phyloP scores from a whole-genome alignment of 2,888 invertebrate genomes.

The Sylvicola cinctus region DNA sequence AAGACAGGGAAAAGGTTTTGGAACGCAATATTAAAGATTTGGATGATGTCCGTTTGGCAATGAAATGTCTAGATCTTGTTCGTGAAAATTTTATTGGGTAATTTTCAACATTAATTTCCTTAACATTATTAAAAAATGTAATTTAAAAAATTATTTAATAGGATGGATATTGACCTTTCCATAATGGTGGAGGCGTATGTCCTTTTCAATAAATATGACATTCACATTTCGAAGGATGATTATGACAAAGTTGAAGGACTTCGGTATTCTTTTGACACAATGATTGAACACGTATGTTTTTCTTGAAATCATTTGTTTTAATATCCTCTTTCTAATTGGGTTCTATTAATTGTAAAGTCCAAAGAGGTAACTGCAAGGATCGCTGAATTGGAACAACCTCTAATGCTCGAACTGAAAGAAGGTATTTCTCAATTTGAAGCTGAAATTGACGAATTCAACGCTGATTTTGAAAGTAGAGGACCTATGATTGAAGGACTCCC shows the following conservation, averaged over 20 bases:
- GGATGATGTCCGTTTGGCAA: slow-evolving; percentile 58
- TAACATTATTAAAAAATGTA: neutral
- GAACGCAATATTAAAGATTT: slow-evolving; percentile 50
- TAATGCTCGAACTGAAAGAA: slow-evolving; percentile 47
- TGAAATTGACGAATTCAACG: slow-evolving; percentile 47
- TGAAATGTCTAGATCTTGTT: slow-evolving; percentile 55
- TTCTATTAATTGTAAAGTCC: slow-evolving; percentile 13
- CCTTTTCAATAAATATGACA: slow-evolving; percentile 41
- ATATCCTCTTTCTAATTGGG: slow-evolving; percentile 2
- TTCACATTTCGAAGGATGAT: slow-evolving; percentile 55
- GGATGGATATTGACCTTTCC: slow-evolving; percentile 54
- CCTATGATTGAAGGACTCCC: slow-evolving; percentile 69
- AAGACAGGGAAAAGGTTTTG: slow-evolving; percentile 48
- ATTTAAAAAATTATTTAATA: slow-evolving; percentile 8
- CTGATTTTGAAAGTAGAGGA: slow-evolving; percentile 52
- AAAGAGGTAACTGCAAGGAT: slow-evolving; percentile 16
- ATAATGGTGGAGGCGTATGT: slow-evolving; percentile 63
- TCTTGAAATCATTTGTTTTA: neutral
- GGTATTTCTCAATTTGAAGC: slow-evolving; percentile 43
- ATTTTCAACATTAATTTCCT: slow-evolving; percentile 2
- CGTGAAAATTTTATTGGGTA: slow-evolving; percentile 53
- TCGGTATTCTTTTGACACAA: slow-evolving; percentile 53
- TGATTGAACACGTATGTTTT: slow-evolving; percentile 51
- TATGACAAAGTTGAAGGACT: slow-evolving; percentile 58
- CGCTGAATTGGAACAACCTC: slow-evolving; percentile 48